Evolutionary conservation across 2,888 invertebrate genomes (phyloP).

Genomic region (Prosopocoilus inquinatus): DNA sequence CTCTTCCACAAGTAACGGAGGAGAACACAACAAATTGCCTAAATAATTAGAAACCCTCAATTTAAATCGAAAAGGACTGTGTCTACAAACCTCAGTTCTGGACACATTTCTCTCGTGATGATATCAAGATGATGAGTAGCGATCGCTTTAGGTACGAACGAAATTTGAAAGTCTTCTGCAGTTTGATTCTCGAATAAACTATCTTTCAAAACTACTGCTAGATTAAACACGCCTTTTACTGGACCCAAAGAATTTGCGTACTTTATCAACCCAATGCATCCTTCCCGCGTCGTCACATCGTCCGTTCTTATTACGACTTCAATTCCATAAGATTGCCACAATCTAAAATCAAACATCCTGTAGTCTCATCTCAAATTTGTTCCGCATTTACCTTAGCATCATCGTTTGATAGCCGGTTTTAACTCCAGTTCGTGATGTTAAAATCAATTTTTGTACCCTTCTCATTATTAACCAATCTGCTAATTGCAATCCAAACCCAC

Average conservation of each 20-base stretch:
- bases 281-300: conserved; percentile 68
- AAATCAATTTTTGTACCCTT: conserved; percentile 74
- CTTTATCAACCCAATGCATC: conserved; percentile 68
- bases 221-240: conserved; percentile 86
- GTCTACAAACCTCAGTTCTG: conserved; percentile 45
- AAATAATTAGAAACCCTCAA: not conserved
- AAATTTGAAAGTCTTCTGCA: conserved; percentile 63
- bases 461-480: conserved; percentile 82
- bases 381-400: conserved; percentile 58
- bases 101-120: conserved; percentile 59
- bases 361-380: not conserved
- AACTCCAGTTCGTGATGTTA: conserved; percentile 79
- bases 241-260: conserved; percentile 64
- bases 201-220: conserved; percentile 80
- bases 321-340: conserved; percentile 70
- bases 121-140: conserved; percentile 78
- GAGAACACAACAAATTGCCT: conserved; percentile 83
- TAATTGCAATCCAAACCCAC: conserved; percentile 89
- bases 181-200: conserved; percentile 76
- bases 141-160: conserved; percentile 73
- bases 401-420: conserved; percentile 79
- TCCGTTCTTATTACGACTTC: conserved; percentile 66
- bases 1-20: conserved; percentile 86
- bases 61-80: not conserved
- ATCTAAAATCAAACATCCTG: conserved; percentile 28